Percentiles rank a stretch among this genome's conserved stretches.
Conservation (phyloP, 2,797 vertebrate species). For the Coreius guichenoti region DNA sequence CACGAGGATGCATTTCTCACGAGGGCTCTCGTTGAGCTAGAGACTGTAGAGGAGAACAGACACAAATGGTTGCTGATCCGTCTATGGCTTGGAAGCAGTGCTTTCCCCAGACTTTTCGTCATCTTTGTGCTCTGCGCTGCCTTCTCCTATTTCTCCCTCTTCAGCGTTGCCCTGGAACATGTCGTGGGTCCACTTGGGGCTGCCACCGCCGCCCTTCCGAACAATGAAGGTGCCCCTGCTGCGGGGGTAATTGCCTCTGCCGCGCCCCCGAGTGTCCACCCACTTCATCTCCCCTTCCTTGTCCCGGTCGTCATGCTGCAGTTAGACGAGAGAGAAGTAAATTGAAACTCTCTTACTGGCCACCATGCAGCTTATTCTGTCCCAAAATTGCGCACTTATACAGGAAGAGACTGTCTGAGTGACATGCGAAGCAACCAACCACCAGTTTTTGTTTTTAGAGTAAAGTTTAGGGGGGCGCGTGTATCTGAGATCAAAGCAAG, state of each 20-base stretch:
- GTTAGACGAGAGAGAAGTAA: slow-evolving; percentile 25
- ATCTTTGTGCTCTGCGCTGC: slow-evolving; percentile 85
- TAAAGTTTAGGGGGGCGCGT: slow-evolving; percentile 8
- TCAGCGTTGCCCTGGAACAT: slow-evolving; percentile 93
- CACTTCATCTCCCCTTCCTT: slow-evolving; percentile 93
- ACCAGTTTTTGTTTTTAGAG: slow-evolving; percentile 18
- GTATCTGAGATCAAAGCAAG: slow-evolving; percentile 42
- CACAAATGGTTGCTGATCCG: slow-evolving; percentile 18
- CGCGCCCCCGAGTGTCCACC: slow-evolving; percentile 82
- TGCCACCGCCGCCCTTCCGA: slow-evolving; percentile 82
- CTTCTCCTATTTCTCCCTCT: slow-evolving; percentile 85
- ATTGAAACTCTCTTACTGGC: slow-evolving; percentile 32
- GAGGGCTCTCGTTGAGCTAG: neutral
- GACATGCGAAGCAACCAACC: slow-evolving; percentile 11
- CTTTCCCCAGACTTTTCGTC: slow-evolving; percentile 75
- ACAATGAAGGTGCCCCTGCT: slow-evolving; percentile 90
- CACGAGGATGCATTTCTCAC: neutral
- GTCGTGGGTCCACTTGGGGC: slow-evolving; percentile 85
- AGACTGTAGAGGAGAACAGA: slow-evolving; percentile 36
- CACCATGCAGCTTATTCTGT: neutral
- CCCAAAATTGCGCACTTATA: slow-evolving; percentile 7
- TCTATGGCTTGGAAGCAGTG: slow-evolving; percentile 77
- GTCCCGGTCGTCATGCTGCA: slow-evolving; percentile 95
- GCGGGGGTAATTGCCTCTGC: slow-evolving; percentile 88
- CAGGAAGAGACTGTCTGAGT: neutral